A percentile compares a stretch with the other conserved stretches of the same genome.
Evolutionary conservation across 2,113 vertebrate species (phyloP).

Genomic region (Fregata magnificens): DNA sequence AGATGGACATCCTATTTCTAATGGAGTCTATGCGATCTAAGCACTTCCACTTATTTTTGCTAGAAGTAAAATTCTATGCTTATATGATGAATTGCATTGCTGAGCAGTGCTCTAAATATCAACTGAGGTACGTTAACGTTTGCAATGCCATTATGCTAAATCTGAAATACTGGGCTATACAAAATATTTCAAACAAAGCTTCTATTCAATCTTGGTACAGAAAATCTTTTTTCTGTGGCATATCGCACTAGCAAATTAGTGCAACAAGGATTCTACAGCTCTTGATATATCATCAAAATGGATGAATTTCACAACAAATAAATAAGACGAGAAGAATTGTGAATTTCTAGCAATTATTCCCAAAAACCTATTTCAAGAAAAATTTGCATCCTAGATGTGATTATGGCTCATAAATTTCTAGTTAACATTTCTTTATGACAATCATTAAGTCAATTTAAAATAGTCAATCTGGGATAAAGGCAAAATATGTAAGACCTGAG

Average conservation of each 20-base stretch:
- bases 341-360: not conserved
- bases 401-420: not conserved
- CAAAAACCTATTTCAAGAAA: not conserved
- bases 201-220: not conserved
- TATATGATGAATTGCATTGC: not conserved
- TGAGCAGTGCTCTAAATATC: not conserved
- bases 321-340: not conserved
- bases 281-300: not conserved
- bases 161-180: not conserved
- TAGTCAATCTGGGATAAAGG: not conserved
- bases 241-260: not conserved
- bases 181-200: not conserved
- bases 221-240: not conserved
- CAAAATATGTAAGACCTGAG: not conserved
- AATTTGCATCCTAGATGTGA: not conserved
- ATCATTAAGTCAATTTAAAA: not conserved
- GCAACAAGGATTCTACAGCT: not conserved
- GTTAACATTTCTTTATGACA: not conserved
- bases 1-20: constrained; percentile 4
- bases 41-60: not conserved
- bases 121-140: not conserved
- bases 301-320: not conserved
- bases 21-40: not conserved
- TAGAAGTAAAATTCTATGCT: not conserved
- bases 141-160: not conserved